phyloP scores from a whole-genome alignment of 2,113 vertebrate genomes.

The Ceyx cyanopectus region DNA sequence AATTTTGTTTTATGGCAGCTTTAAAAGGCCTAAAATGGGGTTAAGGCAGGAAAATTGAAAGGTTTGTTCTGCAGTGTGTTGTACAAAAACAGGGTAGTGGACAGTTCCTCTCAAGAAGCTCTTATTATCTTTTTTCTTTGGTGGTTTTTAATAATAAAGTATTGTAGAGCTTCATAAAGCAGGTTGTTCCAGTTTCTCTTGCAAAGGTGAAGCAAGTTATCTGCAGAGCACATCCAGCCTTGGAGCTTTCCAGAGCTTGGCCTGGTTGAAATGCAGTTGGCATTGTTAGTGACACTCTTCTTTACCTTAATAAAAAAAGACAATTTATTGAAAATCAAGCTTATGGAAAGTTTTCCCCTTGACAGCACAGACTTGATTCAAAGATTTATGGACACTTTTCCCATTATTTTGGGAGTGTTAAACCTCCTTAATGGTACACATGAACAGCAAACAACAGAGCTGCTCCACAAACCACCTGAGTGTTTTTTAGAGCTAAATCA shows the following conservation, averaged over 20 bases:
- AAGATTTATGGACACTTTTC: background rate
- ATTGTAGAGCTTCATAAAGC: background rate
- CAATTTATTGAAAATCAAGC: background rate
- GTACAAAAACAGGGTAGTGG: background rate
- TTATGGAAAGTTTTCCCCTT: background rate
- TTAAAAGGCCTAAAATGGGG: background rate
- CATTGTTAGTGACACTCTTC: background rate
- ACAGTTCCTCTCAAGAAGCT: background rate
- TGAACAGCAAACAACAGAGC: background rate
- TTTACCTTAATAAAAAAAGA: background rate
- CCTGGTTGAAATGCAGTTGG: background rate
- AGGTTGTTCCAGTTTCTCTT: background rate
- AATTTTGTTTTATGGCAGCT: constrained; percentile 1
- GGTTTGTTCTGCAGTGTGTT: background rate
- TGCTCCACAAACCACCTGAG: background rate
- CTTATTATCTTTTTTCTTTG: background rate
- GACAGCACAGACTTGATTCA: background rate
- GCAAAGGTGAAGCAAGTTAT: background rate
- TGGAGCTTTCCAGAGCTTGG: background rate
- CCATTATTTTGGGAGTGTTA: background rate
- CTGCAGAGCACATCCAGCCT: background rate
- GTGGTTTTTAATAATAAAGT: background rate
- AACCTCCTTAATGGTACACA: background rate
- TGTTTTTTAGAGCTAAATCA: background rate
- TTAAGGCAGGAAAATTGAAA: background rate